Evolutionary conservation across 1,140 invertebrate species (phyloP).

Genomic region (Steinernema khuongi): DNA sequence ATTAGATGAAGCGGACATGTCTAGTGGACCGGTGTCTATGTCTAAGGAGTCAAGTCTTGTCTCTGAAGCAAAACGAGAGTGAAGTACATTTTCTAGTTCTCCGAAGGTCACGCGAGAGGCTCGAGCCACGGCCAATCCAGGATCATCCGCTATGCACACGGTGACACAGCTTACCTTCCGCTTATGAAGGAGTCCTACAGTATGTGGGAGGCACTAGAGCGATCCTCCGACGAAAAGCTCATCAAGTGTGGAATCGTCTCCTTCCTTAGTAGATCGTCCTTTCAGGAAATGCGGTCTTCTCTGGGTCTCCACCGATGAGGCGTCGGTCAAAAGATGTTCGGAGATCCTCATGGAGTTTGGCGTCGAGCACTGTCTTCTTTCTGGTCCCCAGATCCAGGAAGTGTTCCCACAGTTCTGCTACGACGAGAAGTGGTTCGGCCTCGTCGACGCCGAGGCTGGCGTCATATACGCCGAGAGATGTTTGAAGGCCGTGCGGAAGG

Average conservation of each 20-base stretch:
- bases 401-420: neutral
- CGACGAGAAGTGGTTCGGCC: neutral
- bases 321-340: neutral
- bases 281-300: neutral
- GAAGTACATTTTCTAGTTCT: neutral
- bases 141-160: neutral
- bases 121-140: neutral
- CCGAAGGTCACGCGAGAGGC: neutral
- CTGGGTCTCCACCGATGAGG: neutral
- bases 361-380: neutral
- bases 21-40: no score
- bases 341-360: neutral
- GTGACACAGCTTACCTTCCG: neutral
- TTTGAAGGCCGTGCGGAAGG: neutral
- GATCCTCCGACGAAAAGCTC: neutral
- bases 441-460: neutral
- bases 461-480: neutral
- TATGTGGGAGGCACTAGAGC: neutral
- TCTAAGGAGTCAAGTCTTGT: no score
- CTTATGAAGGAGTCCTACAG: neutral
- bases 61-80: no score
- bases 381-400: neutral
- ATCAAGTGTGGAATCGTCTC: no score
- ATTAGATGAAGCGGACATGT: no score
- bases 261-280: no score